These are phyloP conservation scores for Spinibarbus caldwelli DNA, from an alignment of 2,797 vertebrate genomes.

Conservation along the genomic window DNA sequence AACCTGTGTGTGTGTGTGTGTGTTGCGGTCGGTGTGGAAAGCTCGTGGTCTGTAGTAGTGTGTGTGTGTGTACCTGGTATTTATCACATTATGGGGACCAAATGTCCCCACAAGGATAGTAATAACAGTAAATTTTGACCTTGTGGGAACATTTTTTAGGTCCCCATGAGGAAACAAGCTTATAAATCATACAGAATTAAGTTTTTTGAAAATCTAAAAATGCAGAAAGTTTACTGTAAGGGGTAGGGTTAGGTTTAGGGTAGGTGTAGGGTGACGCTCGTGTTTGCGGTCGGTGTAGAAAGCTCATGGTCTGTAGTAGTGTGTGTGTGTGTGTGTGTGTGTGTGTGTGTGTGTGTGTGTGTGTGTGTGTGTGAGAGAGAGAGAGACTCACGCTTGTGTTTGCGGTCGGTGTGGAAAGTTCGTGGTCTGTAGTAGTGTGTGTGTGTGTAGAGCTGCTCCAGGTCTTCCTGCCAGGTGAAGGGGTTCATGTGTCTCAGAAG, in stretches of 20 bases:
- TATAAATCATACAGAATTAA: too few relatives aligned
- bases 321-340: neutral
- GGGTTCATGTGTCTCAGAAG: conserved; percentile 90
- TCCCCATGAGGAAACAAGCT: too few relatives aligned
- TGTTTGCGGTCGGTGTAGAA: too few relatives aligned
- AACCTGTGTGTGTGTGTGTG: conserved; percentile 69
- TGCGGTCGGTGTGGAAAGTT: conserved; percentile 83
- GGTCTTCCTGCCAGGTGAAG: conserved; percentile 91
- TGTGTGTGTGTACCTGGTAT: conserved; percentile 61
- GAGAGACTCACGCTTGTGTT: conserved; percentile 85
- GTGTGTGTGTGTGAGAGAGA: neutral
- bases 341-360: neutral
- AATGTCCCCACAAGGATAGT: too few relatives aligned
- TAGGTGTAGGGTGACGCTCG: too few relatives aligned
- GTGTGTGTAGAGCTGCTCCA: conserved; percentile 88
- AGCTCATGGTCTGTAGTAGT: too few relatives aligned
- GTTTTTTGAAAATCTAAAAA: too few relatives aligned
- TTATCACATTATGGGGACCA: too few relatives aligned
- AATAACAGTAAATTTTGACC: too few relatives aligned
- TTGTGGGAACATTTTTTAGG: too few relatives aligned
- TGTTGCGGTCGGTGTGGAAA: conserved; percentile 83
- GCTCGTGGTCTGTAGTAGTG: conserved; percentile 85
- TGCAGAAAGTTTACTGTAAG: too few relatives aligned
- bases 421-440: conserved; percentile 85
- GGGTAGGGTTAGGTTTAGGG: too few relatives aligned